Evolutionary conservation across 1,140 invertebrate species (phyloP).

Genomic region (Venustaconcha ellipsiformis): DNA sequence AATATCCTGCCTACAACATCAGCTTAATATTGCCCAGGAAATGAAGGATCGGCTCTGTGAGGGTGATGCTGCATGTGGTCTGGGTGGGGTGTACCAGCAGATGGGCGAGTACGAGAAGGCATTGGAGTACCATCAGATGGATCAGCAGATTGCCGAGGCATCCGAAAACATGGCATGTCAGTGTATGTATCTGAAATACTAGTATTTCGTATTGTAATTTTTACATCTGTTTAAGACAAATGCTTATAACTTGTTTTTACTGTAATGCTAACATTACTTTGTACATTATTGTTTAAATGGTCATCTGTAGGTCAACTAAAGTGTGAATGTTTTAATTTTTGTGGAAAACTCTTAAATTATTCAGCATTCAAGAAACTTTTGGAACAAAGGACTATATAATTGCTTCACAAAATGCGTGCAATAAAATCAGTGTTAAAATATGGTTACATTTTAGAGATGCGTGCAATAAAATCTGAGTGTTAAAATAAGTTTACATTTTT

Average conservation of each 20-base stretch:
- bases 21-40: slow-evolving; percentile 85
- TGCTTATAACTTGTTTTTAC: neutral
- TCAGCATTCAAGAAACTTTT: no score
- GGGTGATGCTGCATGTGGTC: slow-evolving; percentile 88
- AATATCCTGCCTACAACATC: slow-evolving; percentile 92
- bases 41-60: slow-evolving; percentile 85
- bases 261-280: neutral
- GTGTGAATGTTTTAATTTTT: no score
- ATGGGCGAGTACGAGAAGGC: slow-evolving; percentile 89
- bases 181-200: slow-evolving; percentile 51
- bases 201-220: neutral
- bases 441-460: no score
- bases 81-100: slow-evolving; percentile 91
- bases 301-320: no score
- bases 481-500: no score
- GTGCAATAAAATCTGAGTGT: no score
- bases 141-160: slow-evolving; percentile 85
- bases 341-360: no score
- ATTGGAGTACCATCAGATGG: slow-evolving; percentile 87
- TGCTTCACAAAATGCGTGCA: no score
- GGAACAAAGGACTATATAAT: no score
- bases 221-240: neutral
- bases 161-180: slow-evolving; percentile 61
- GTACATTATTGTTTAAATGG: no score
- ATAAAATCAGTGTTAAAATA: no score